A percentile compares a stretch with the other conserved stretches of the same genome.
Conservation (phyloP, 2,888 invertebrate species). For the Pyrrhia umbra region DNA sequence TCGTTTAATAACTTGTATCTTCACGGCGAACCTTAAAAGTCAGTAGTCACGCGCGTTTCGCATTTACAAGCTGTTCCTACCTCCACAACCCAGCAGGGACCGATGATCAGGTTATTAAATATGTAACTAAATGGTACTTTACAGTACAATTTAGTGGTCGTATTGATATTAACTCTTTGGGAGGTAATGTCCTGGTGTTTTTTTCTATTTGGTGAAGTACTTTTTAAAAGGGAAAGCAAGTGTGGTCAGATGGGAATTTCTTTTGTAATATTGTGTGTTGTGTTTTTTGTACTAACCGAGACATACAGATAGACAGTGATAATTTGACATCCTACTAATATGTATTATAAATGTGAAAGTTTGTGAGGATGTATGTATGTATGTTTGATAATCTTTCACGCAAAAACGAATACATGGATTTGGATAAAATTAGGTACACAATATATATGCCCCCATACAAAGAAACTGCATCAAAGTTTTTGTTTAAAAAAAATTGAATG, state of each 20-base stretch:
- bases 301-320: no score
- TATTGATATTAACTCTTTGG: slow-evolving; percentile 48
- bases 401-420: no score
- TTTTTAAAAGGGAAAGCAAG: neutral
- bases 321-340: no score
- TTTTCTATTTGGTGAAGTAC: slow-evolving; percentile 28
- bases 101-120: slow-evolving; percentile 57
- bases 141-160: slow-evolving; percentile 48
- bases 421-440: no score
- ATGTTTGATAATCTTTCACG: no score
- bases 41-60: slow-evolving; percentile 69
- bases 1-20: slow-evolving; percentile 47
- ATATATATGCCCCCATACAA: no score
- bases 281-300: no score
- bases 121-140: slow-evolving; percentile 57
- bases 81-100: slow-evolving; percentile 67
- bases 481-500: no score
- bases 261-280: neutral
- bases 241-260: no score
- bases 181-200: slow-evolving; percentile 53
- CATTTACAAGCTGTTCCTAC: slow-evolving; percentile 51
- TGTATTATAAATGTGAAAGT: no score
- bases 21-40: slow-evolving; percentile 64
- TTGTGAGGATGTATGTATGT: no score
- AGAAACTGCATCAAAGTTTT: no score